phyloP scores from a whole-genome alignment of 2,113 vertebrate genomes.

The Chloropsis hardwickii region DNA sequence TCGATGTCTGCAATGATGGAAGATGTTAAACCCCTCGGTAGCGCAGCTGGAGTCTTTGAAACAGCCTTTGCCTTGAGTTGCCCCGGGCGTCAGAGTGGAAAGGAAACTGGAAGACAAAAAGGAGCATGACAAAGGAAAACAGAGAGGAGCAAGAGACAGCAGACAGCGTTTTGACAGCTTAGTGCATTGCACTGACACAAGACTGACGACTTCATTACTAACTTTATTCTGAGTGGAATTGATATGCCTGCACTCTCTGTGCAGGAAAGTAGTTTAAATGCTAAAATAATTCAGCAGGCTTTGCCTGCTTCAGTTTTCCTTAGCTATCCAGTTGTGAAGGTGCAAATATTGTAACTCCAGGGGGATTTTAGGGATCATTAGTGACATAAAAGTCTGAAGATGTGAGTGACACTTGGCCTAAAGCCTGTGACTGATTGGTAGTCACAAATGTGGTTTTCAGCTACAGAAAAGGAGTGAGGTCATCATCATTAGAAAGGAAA shows the following conservation, averaged over 20 bases:
- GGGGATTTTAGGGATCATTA: slow-evolving; percentile 14
- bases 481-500: slow-evolving; percentile 48
- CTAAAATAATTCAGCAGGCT: neutral
- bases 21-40: neutral
- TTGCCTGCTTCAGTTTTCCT: slow-evolving; percentile 2
- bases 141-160: neutral
- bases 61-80: neutral
- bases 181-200: neutral
- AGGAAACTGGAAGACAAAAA: neutral
- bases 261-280: neutral
- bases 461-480: slow-evolving; percentile 54
- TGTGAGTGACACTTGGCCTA: slow-evolving; percentile 11
- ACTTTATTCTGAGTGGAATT: neutral
- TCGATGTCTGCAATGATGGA: neutral
- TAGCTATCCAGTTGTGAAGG: neutral
- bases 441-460: slow-evolving; percentile 46
- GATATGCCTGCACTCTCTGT: neutral
- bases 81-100: neutral
- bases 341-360: slow-evolving; percentile 3
- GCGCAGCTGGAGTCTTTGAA: neutral
- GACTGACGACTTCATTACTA: neutral
- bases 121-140: neutral
- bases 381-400: neutral
- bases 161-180: neutral
- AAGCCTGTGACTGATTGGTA: slow-evolving; percentile 32